A percentile compares a stretch with the other conserved stretches of the same genome.
Conservation (phyloP, 2,113 vertebrate genomes). For the Serilophus lunatus region DNA sequence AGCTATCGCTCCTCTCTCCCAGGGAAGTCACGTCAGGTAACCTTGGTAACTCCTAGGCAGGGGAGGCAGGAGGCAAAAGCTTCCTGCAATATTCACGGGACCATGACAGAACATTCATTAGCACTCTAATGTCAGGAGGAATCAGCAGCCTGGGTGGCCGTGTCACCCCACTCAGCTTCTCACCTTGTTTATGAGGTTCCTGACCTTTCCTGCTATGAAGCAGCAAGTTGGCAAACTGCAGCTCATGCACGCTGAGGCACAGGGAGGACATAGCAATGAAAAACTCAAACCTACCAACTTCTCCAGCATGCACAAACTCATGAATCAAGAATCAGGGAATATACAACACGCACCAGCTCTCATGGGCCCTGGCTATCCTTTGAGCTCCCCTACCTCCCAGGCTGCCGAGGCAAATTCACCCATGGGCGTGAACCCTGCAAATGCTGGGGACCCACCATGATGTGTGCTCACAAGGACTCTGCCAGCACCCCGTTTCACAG, state of each 20-base stretch:
- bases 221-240: constrained; percentile 11
- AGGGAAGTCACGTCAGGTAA: constrained; percentile 54
- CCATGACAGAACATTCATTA: constrained; percentile 66
- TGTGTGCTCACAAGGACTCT: background rate
- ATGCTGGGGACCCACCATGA: fast-evolving
- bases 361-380: background rate
- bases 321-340: background rate
- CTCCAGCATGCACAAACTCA: fast-evolving
- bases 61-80: constrained; percentile 5
- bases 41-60: constrained; percentile 61
- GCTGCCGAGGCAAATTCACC: background rate
- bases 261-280: background rate
- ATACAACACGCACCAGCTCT: background rate
- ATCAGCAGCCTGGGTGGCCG: background rate
- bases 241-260: background rate
- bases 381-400: background rate
- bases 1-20: constrained; percentile 4
- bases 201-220: constrained; percentile 41
- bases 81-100: constrained; percentile 60
- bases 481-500: background rate
- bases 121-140: constrained; percentile 50
- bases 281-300: background rate
- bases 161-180: background rate
- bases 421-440: fast-evolving
- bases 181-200: constrained; percentile 62